Conservation (phyloP, 2,113 vertebrate species). For the Hippoglossus stenolepis region DNA sequence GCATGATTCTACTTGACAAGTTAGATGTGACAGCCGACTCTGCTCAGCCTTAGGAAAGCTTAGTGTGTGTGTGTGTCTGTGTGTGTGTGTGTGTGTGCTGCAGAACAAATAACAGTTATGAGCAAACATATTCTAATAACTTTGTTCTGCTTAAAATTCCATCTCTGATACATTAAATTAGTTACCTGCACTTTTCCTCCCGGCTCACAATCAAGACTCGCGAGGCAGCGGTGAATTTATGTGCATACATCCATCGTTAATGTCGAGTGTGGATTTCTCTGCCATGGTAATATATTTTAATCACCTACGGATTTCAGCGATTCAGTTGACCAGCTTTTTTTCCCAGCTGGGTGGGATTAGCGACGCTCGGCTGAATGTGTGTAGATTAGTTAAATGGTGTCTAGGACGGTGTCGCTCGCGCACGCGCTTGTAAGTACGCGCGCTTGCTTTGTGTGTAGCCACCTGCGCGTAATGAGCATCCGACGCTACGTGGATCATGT, state of each 20-base stretch:
- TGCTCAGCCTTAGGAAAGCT: constrained; percentile 28
- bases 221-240: constrained; percentile 29
- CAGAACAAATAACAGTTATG: constrained; percentile 29
- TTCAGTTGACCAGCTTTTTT: constrained; percentile 48
- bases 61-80: background rate
- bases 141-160: constrained; percentile 38
- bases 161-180: constrained; percentile 36
- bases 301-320: constrained; percentile 48
- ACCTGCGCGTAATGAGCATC: constrained; percentile 47
- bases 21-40: constrained; percentile 58
- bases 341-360: constrained; percentile 52
- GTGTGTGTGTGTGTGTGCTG: background rate
- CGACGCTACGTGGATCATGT: constrained; percentile 50
- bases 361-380: constrained; percentile 12
- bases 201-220: constrained; percentile 24
- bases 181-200: constrained; percentile 31
- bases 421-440: background rate
- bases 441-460: constrained; percentile 15
- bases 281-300: constrained; percentile 58
- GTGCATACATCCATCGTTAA: constrained; percentile 56
- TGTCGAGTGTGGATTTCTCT: constrained; percentile 17
- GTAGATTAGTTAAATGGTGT: constrained; percentile 9
- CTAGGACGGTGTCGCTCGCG: background rate
- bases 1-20: constrained; percentile 47
- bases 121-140: constrained; percentile 54